Evolutionary conservation across 2,113 vertebrate species (phyloP).

Genomic region (Elgaria multicarinata): DNA sequence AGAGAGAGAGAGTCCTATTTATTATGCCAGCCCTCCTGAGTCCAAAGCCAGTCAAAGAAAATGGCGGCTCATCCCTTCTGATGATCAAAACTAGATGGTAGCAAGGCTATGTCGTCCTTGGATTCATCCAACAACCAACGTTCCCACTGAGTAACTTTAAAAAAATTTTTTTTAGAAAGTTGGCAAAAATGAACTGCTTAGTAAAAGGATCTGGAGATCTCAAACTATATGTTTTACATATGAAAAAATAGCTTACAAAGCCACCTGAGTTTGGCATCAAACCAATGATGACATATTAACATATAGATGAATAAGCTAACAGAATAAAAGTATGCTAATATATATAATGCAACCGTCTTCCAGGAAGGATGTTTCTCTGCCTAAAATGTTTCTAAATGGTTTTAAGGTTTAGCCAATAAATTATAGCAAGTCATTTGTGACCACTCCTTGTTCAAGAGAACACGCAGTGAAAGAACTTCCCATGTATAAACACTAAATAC

Average conservation of each 20-base stretch:
- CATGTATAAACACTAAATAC: slow-evolving; percentile 25
- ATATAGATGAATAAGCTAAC: slow-evolving; percentile 12
- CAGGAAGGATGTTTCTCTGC: neutral
- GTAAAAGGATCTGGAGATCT: neutral
- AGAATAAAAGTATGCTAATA: neutral
- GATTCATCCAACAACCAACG: neutral
- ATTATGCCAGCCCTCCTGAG: neutral
- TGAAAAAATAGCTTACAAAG: neutral
- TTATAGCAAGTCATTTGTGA: slow-evolving; percentile 3
- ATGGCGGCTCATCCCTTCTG: neutral
- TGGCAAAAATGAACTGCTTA: neutral
- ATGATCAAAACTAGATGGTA: neutral
- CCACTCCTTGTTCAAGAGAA: slow-evolving; percentile 17
- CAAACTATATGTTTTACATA: slow-evolving; percentile 9
- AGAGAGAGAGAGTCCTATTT: neutral
- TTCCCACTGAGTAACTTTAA: neutral
- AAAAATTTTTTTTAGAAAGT: neutral
- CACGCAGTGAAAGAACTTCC: slow-evolving; percentile 12
- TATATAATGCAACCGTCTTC: neutral
- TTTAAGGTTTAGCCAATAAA: slow-evolving; percentile 9
- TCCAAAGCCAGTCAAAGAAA: neutral
- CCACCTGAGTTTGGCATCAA: neutral
- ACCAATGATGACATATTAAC: neutral
- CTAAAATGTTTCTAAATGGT: neutral
- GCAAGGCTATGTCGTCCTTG: neutral